Percentiles rank a stretch among this genome's conserved stretches.
Evolutionary conservation across 2,113 vertebrate species (phyloP).

Genomic region (Salvelinus namaycush): DNA sequence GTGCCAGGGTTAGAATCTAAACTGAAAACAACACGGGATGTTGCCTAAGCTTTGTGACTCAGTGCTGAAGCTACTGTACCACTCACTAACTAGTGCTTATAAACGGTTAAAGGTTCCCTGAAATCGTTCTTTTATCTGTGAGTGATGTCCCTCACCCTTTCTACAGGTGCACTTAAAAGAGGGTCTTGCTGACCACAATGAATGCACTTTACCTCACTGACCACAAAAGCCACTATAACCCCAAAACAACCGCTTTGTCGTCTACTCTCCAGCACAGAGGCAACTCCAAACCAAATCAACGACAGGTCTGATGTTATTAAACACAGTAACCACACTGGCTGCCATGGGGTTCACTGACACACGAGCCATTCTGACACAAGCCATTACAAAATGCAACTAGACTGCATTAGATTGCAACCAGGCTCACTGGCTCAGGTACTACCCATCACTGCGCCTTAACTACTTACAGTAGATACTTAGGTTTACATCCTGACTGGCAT

Average conservation of each 20-base stretch:
- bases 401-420: too few species aligned
- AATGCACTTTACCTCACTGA: too few species aligned
- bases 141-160: neutral
- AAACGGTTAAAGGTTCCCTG: neutral
- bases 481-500: neutral
- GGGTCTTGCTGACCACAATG: too few species aligned
- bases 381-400: neutral
- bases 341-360: neutral
- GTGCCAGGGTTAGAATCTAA: conserved; percentile 36
- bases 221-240: neutral
- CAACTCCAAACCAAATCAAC: neutral
- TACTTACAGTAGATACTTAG: neutral
- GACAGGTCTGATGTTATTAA: neutral
- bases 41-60: neutral
- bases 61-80: too few species aligned
- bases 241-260: neutral
- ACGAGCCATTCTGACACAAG: neutral
- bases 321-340: neutral
- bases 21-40: neutral
- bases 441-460: neutral
- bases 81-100: neutral
- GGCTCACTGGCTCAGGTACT: neutral
- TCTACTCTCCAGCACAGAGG: neutral
- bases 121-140: neutral
- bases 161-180: too few species aligned